These are phyloP conservation scores for Danio kyathit DNA, from an alignment of 2,797 vertebrate species.

Conservation along the genomic window DNA sequence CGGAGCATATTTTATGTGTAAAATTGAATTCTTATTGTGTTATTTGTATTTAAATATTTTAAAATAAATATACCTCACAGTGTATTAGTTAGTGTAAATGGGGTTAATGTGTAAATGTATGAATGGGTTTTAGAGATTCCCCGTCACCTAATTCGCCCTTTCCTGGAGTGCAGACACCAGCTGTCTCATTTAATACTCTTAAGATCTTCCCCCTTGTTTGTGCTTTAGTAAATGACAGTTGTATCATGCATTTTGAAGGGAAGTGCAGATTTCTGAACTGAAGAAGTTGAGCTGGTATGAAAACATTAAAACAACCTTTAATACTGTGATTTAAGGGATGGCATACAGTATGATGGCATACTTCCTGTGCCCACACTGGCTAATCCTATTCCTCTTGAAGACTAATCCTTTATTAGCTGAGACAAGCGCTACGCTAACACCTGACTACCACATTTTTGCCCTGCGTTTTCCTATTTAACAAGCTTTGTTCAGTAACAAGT, in stretches of 20 bases:
- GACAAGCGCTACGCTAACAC: conserved; percentile 45
- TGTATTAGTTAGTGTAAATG: background rate
- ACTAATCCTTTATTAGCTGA: conserved; percentile 57
- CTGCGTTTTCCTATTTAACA: background rate
- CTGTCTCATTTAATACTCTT: conserved; percentile 29
- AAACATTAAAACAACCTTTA: background rate
- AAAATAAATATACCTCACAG: too few relatives aligned
- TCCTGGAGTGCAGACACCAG: conserved; percentile 34
- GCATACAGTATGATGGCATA: conserved; percentile 42
- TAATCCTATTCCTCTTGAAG: conserved; percentile 54
- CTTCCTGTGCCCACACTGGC: conserved; percentile 30
- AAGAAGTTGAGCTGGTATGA: background rate
- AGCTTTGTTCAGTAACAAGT: background rate
- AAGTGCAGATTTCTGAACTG: background rate
- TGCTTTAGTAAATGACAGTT: background rate
- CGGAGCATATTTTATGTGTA: background rate
- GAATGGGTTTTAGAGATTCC: conserved; percentile 27
- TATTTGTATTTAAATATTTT: too few relatives aligned
- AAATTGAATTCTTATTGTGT: background rate
- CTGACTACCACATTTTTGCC: conserved; percentile 29
- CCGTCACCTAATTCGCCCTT: conserved; percentile 22
- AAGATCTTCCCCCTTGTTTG: background rate
- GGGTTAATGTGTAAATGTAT: background rate
- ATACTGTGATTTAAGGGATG: conserved; percentile 8
- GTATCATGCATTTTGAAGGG: background rate